phyloP scores from a whole-genome alignment of 2,797 vertebrate species.

The Rhinophrynus dorsalis region DNA sequence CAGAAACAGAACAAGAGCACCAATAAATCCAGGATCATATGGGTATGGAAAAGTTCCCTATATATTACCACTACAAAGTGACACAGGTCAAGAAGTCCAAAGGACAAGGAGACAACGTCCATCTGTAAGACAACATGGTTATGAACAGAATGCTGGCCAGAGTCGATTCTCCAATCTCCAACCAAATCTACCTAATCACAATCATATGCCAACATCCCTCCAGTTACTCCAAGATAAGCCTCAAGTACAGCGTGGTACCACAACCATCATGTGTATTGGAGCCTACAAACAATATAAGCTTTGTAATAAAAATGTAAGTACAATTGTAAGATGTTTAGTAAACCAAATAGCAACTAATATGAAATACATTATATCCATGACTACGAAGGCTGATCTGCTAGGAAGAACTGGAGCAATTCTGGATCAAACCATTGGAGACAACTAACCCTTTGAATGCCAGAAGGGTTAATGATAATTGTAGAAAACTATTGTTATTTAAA shows the following conservation, averaged over 20 bases:
- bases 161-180: conserved; percentile 48
- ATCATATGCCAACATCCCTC: too few species aligned
- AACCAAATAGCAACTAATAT: too few species aligned
- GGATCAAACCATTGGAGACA: too few species aligned
- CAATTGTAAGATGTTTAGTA: background rate
- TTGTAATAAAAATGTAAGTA: conserved; percentile 84
- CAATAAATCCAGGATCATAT: conserved; percentile 82
- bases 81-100: conserved; percentile 61
- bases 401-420: too few species aligned
- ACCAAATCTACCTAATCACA: too few species aligned
- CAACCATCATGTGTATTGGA: conserved; percentile 73
- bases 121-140: conserved; percentile 51
- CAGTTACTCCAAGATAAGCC: conserved; percentile 61
- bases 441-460: too few species aligned
- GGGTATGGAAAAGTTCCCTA: conserved; percentile 86
- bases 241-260: conserved; percentile 50
- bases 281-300: conserved; percentile 79
- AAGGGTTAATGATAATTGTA: too few species aligned
- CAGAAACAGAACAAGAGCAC: conserved; percentile 71
- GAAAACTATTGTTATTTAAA: too few species aligned
- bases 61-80: conserved; percentile 76
- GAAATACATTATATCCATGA: too few species aligned
- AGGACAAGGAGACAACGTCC: conserved; percentile 71
- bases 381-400: too few species aligned
- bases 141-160: conserved; percentile 40